Evolutionary conservation across 2,888 invertebrate species (phyloP), one percentile per base, ranked within the genome.

Genomic region (Hemaris fuciformis): DNA sequence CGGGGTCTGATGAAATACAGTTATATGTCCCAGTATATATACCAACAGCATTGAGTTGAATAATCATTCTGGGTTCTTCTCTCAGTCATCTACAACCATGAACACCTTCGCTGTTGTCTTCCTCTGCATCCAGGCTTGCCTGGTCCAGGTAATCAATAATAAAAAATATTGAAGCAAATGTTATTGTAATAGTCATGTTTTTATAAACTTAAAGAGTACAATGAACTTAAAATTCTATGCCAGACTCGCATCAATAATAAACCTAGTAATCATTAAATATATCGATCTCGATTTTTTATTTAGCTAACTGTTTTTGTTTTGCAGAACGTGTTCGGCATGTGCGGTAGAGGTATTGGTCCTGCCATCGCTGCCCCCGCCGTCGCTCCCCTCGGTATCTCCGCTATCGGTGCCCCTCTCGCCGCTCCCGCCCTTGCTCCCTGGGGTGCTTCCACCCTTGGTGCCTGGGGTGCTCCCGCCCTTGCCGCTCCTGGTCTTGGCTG

Each of bases 401-500:
- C 41, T 31, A 15, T 22, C 45, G 64, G 22, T 34, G 53, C 34
- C 8, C 46, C 3, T 20, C 20, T 20, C 45, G 64, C 25, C 5
- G 46, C 23, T 45, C 31, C 23, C 27, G 46, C 31, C 13, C 15
- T 13, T 23, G 22, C 46, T 43, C 43, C 34, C 45, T 31, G 20
- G 42, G 73, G 69, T 18, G 62, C 71, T 6, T 75, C 73, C 65
- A 75, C 74, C 60, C 15, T 27, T 56, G 64, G 69, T 18, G 62
- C 34, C 45, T 31, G 20, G 42, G 73, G 69, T 18, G 62, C 71
- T 6, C 75, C 73, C 65, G 75, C 74, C 60, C 15, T 27, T 56
- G 64, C n/a, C 23, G 62, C 46, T 22, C 31, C 45, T 13, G 57
- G 31, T 53, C 42, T 59, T 34, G 62, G 31, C 22, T 59, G 25